Percentiles rank a stretch among this genome's conserved stretches.
Conservation (phyloP, 2,888 invertebrate genomes). For the Dorcus parallelipipedus region DNA sequence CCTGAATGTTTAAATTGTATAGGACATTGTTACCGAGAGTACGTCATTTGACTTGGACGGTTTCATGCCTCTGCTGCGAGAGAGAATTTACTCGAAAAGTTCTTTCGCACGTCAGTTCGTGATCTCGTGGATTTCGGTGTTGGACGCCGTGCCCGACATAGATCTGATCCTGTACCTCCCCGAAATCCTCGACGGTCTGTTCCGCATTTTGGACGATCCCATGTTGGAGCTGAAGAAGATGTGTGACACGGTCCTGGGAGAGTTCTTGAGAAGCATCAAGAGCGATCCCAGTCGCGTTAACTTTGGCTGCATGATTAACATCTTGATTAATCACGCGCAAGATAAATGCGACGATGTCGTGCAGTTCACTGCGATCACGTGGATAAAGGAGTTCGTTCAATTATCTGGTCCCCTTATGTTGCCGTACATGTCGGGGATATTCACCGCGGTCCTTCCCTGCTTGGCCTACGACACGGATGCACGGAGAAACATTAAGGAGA, state of each 20-base stretch:
- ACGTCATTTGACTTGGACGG: constrained; percentile 83
- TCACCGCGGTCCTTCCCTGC: constrained; percentile 89
- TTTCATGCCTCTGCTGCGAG: constrained; percentile 85
- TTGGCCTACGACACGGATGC: constrained; percentile 82
- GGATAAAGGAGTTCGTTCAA: constrained; percentile 93
- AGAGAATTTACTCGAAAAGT: constrained; percentile 88
- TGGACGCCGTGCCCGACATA: constrained; percentile 93
- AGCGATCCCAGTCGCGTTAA: constrained; percentile 76
- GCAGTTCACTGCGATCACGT: constrained; percentile 87
- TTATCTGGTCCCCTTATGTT: constrained; percentile 80
- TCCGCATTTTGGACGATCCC: constrained; percentile 89
- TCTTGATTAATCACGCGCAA: constrained; percentile 90
- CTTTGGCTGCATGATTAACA: constrained; percentile 90
- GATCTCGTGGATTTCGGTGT: constrained; percentile 94
- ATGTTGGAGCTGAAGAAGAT: constrained; percentile 87
- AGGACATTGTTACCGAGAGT: constrained; percentile 97
- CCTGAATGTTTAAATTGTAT: constrained; percentile 29
- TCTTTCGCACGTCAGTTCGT: constrained; percentile 91
- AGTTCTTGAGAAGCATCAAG: constrained; percentile 88
- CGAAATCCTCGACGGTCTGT: constrained; percentile 92
- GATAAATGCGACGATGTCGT: constrained; percentile 73
- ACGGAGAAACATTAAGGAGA: constrained; percentile 79
- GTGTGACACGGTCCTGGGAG: constrained; percentile 85
- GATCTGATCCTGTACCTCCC: constrained; percentile 87
- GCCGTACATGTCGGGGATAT: constrained; percentile 86